These are phyloP conservation scores for Mesorhabditis spiculigera DNA, from an alignment of 2,888 invertebrate species.

Conservation along the genomic window DNA sequence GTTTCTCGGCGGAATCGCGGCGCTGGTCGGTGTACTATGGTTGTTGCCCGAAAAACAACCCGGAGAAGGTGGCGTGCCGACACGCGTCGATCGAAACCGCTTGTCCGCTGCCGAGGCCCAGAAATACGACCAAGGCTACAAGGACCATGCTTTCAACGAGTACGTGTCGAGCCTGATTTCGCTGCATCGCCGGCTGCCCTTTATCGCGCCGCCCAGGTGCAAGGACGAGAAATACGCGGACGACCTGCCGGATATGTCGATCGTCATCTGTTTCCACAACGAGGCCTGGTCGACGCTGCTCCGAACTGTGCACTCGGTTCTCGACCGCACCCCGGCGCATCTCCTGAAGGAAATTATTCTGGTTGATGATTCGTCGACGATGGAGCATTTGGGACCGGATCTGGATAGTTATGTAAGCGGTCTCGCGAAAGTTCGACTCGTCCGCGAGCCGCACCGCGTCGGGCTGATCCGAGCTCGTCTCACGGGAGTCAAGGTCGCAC, in stretches of 20 bases:
- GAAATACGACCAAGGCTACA: constrained; percentile 2
- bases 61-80: not conserved
- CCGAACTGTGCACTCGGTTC: not conserved
- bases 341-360: constrained; percentile 5
- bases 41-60: not conserved
- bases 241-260: not conserved
- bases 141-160: constrained; percentile 6
- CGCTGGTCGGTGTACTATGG: not conserved
- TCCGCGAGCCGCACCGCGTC: not conserved
- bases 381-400: not conserved
- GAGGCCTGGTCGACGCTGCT: not conserved
- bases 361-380: constrained; percentile 4
- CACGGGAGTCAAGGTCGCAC: constrained; percentile 84
- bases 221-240: not conserved
- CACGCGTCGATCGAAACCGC: constrained; percentile 6
- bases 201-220: not conserved
- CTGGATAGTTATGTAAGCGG: constrained; percentile 1
- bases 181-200: not conserved
- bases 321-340: not conserved
- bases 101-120: not conserved
- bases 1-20: not conserved
- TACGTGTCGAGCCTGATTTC: constrained; percentile 2
- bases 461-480: constrained; percentile 85
- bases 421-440: not conserved
- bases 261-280: constrained; percentile 4